Conservation (phyloP, 1,140 invertebrate genomes). For the Contarinia nasturtii region DNA sequence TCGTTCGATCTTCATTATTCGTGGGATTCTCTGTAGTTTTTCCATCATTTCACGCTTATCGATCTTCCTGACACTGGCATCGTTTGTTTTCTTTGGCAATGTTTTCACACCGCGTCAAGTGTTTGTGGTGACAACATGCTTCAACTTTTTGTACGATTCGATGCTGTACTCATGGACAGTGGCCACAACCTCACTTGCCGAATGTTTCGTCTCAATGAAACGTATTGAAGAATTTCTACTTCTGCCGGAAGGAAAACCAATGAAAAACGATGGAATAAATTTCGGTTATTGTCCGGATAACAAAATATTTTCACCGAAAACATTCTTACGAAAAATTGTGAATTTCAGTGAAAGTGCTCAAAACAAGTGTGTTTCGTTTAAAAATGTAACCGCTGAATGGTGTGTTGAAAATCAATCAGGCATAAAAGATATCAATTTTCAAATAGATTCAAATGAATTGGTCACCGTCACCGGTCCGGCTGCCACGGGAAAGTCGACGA, state of each 20-base stretch:
- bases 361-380: not conserved
- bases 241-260: not conserved
- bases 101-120: conserved; percentile 48
- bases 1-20: not conserved
- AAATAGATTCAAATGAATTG: conserved; percentile 28
- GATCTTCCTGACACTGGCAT: conserved; percentile 49
- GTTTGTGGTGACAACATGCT: conserved; percentile 47
- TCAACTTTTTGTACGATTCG: conserved; percentile 39
- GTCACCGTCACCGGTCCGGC: conserved; percentile 47
- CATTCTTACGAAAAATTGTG: not conserved
- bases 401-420: conserved; percentile 9
- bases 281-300: conserved; percentile 5
- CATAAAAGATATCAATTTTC: conserved; percentile 27
- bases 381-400: conserved; percentile 5
- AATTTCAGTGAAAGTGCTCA: not conserved
- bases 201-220: conserved; percentile 36
- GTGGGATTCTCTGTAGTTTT: conserved; percentile 1
- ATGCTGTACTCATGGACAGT: conserved; percentile 49
- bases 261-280: conserved; percentile 15
- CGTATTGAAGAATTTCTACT: conserved; percentile 36
- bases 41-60: conserved; percentile 44
- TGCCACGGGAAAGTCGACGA: conserved; percentile 51
- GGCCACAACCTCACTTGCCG: conserved; percentile 28
- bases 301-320: not conserved
- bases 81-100: conserved; percentile 41